Evolutionary conservation across 2,797 vertebrate species (phyloP).

Genomic region (Rhabdomys pumilio): DNA sequence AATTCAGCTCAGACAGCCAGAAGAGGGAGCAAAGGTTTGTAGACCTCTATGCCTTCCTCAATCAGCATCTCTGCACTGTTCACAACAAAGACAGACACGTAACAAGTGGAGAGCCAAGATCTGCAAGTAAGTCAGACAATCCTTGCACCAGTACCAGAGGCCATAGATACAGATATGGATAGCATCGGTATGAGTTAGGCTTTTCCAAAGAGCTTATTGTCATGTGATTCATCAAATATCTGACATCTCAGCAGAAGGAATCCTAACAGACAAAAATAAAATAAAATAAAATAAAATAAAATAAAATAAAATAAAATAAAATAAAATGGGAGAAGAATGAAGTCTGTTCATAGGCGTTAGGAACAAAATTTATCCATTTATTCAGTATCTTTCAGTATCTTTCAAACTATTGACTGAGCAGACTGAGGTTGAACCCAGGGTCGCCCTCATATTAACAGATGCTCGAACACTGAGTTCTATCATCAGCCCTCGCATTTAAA

Average conservation of each 20-base stretch:
- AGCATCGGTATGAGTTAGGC: background rate
- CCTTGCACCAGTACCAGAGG: rapidly evolving
- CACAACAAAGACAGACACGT: background rate
- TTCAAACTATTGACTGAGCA: background rate
- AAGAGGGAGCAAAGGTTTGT: background rate
- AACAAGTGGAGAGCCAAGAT: background rate
- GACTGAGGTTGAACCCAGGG: background rate
- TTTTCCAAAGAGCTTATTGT: background rate
- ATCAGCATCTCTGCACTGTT: background rate
- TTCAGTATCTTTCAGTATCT: background rate
- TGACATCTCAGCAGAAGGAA: background rate
- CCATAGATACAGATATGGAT: too few species aligned
- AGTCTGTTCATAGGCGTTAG: background rate
- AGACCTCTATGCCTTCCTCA: background rate
- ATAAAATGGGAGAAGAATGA: background rate
- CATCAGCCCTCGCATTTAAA: background rate
- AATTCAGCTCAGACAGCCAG: background rate
- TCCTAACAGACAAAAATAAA: background rate
- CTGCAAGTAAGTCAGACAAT: background rate
- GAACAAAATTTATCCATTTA: background rate
- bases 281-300: too few species aligned
- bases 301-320: background rate
- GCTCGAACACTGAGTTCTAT: background rate
- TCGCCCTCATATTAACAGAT: background rate
- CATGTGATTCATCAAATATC: background rate